phyloP scores from a whole-genome alignment of 2,797 vertebrate genomes.

The Columba guinea region DNA sequence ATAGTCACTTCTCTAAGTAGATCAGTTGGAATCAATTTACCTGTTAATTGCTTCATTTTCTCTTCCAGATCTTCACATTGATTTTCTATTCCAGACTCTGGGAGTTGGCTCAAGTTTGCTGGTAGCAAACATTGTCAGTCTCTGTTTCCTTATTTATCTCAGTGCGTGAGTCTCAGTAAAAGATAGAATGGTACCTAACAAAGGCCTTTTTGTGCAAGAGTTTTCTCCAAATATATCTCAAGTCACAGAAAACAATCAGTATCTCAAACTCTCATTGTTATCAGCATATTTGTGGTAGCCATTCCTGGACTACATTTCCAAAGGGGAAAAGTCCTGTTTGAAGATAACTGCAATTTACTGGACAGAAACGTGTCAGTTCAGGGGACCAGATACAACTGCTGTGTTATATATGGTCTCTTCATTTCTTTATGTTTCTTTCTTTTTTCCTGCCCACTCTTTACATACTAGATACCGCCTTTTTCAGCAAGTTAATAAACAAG shows the following conservation, averaged over 20 bases:
- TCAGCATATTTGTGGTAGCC: neutral
- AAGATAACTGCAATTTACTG: neutral
- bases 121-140: neutral
- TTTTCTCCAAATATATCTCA: neutral
- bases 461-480: neutral
- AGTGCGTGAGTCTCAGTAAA: neutral
- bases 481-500: neutral
- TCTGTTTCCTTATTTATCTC: neutral
- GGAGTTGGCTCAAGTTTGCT: neutral
- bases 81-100: conserved; percentile 33
- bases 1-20: neutral
- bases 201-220: neutral
- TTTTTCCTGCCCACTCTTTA: neutral
- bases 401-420: fast-evolving
- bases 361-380: neutral
- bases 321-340: neutral
- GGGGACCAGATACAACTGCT: neutral
- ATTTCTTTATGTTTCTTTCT: neutral
- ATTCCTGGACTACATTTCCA: neutral
- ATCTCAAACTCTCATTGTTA: neutral
- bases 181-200: neutral
- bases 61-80: neutral
- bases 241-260: neutral
- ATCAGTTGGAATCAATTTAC: conserved; percentile 45
- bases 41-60: conserved; percentile 52